These are phyloP conservation scores for Ctenochaetus hawaiiensis DNA, from an alignment of 2,797 vertebrate species.

Conservation along the genomic window DNA sequence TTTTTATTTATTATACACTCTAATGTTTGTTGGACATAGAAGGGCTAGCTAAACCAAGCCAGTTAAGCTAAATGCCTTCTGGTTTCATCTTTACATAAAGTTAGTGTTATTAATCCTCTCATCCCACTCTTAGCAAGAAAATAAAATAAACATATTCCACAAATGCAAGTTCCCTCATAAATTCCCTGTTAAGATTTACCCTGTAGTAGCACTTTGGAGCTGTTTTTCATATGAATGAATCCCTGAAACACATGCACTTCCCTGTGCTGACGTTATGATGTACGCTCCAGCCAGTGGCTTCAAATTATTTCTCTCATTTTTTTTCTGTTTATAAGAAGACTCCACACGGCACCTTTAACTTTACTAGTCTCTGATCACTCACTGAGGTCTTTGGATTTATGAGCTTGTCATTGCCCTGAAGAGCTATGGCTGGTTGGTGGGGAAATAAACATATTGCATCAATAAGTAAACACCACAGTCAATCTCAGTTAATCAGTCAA, in stretches of 20 bases:
- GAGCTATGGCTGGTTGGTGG: not conserved
- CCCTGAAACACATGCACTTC: too few species aligned
- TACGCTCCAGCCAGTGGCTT: not conserved
- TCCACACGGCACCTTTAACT: too few species aligned
- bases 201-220: not conserved
- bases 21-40: not conserved
- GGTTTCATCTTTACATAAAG: not conserved
- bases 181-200: not conserved
- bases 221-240: too few species aligned
- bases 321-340: too few species aligned
- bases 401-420: not conserved
- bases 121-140: not conserved
- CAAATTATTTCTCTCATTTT: too few species aligned
- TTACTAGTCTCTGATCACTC: not conserved
- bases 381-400: not conserved
- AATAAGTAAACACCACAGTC: not conserved
- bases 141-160: not conserved
- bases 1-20: not conserved
- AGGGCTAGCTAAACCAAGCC: not conserved
- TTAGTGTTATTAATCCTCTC: not conserved
- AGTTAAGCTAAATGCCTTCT: not conserved
- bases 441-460: not conserved
- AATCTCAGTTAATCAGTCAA: not conserved
- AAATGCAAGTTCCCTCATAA: not conserved
- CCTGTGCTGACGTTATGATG: too few species aligned